phyloP scores from a whole-genome alignment of 1,140 invertebrate genomes.

The Choristoneura fumiferana region DNA sequence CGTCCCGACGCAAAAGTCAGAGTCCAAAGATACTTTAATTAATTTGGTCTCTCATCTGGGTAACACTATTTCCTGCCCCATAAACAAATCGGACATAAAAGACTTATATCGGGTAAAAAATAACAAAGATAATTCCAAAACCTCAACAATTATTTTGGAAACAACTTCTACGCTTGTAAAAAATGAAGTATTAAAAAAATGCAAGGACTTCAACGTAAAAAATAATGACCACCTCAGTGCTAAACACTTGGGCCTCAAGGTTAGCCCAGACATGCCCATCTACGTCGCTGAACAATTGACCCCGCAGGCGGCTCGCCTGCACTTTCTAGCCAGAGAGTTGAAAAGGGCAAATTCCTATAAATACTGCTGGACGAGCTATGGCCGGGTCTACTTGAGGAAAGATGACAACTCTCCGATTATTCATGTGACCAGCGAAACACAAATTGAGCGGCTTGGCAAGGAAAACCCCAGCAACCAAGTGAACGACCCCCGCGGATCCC shows the following conservation, averaged over 20 bases:
- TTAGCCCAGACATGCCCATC: background rate
- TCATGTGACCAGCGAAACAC: constrained; percentile 11
- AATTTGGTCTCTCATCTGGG: background rate
- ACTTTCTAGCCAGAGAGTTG: constrained; percentile 19
- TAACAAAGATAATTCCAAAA: background rate
- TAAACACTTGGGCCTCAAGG: background rate
- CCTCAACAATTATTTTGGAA: background rate
- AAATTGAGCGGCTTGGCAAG: constrained; percentile 11
- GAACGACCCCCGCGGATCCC: constrained; percentile 12
- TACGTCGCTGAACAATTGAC: constrained; percentile 4
- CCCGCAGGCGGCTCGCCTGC: constrained; percentile 5
- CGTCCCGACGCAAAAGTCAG: background rate
- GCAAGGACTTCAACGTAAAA: background rate
- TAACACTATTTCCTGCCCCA: background rate
- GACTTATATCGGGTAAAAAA: background rate
- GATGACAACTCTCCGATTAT: constrained; percentile 18
- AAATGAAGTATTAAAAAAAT: background rate
- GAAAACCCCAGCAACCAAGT: constrained; percentile 20
- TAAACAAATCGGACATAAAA: background rate
- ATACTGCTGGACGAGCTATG: constrained; percentile 21
- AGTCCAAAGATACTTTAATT: background rate
- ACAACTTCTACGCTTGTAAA: background rate
- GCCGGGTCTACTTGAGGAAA: constrained; percentile 15
- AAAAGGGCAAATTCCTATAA: constrained; percentile 2
- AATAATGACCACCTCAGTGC: background rate